A percentile compares a stretch with the other conserved stretches of the same genome.
phyloP scores from a whole-genome alignment of 23 tunicate species.

The Oikopleura vanhoeffeni region DNA sequence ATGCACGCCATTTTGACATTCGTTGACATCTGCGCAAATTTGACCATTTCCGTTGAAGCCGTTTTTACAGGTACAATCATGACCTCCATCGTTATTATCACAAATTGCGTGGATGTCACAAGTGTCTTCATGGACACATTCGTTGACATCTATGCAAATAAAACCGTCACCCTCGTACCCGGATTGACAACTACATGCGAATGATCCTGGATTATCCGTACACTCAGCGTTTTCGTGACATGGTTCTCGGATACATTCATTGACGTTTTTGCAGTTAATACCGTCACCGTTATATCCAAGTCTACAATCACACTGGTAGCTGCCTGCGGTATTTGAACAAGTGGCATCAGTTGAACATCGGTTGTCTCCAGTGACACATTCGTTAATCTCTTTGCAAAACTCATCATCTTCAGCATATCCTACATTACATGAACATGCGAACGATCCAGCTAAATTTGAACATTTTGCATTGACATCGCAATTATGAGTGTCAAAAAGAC shows the following conservation, averaged over 20 bases:
- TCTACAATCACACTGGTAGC: not conserved
- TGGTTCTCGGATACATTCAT: conserved; percentile 40
- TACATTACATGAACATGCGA: not conserved
- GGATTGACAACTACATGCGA: not conserved
- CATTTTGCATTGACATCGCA: conserved; percentile 16
- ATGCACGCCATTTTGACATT: not conserved
- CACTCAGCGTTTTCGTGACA: not conserved
- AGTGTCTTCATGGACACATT: not conserved
- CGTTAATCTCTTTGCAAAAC: not conserved
- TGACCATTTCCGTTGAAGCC: conserved; percentile 21
- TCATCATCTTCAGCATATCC: conserved; percentile 7
- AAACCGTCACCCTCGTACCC: conserved; percentile 5
- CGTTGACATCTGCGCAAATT: not conserved
- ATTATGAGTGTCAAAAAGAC: not conserved
- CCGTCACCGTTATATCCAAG: not conserved
- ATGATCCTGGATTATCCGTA: not conserved
- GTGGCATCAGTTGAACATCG: not conserved
- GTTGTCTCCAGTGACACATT: not conserved
- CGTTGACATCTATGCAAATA: not conserved
- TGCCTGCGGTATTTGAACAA: not conserved
- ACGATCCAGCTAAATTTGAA: not conserved
- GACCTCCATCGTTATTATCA: conserved; percentile 21
- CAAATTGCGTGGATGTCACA: conserved; percentile 28
- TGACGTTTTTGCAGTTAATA: conserved; percentile 10
- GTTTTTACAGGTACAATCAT: conserved; percentile 17